phyloP scores from a whole-genome alignment of 2,113 vertebrate species.

The Istiophorus platypterus region DNA sequence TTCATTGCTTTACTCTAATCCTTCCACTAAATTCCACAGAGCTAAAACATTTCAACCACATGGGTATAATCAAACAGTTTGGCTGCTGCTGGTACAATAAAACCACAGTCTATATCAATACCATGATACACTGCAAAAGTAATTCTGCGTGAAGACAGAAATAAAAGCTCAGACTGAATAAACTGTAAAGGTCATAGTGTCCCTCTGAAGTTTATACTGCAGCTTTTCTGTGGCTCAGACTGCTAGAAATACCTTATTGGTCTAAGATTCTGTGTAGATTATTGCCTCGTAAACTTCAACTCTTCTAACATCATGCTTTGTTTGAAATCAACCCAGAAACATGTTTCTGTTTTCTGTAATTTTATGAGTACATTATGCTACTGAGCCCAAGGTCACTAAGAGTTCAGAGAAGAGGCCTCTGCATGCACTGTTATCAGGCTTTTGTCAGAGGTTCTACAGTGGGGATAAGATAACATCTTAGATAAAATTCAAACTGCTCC shows the following conservation, averaged over 20 bases:
- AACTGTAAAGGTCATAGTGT: slow-evolving; percentile 1
- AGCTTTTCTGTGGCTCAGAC: background rate
- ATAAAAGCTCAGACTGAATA: slow-evolving; percentile 2
- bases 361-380: slow-evolving; percentile 21
- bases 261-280: slow-evolving; percentile 50
- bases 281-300: slow-evolving; percentile 56
- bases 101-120: background rate
- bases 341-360: slow-evolving; percentile 18
- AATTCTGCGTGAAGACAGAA: slow-evolving; percentile 15
- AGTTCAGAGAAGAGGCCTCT: background rate
- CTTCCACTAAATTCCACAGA: background rate
- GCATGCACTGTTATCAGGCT: background rate
- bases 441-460: background rate
- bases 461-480: slow-evolving; percentile 3
- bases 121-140: slow-evolving; percentile 18
- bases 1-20: background rate
- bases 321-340: slow-evolving; percentile 42
- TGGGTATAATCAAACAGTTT: slow-evolving; percentile 22
- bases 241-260: slow-evolving; percentile 34
- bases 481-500: background rate
- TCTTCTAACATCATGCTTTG: slow-evolving; percentile 32
- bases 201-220: slow-evolving; percentile 22
- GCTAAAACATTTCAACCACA: slow-evolving; percentile 16
- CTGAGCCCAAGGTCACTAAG: slow-evolving; percentile 23
- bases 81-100: slow-evolving; percentile 24